A percentile compares a stretch with the other conserved stretches of the same genome.
phyloP scores from a whole-genome alignment of 2,888 invertebrate genomes.

The Noctuana brunneofusca region DNA sequence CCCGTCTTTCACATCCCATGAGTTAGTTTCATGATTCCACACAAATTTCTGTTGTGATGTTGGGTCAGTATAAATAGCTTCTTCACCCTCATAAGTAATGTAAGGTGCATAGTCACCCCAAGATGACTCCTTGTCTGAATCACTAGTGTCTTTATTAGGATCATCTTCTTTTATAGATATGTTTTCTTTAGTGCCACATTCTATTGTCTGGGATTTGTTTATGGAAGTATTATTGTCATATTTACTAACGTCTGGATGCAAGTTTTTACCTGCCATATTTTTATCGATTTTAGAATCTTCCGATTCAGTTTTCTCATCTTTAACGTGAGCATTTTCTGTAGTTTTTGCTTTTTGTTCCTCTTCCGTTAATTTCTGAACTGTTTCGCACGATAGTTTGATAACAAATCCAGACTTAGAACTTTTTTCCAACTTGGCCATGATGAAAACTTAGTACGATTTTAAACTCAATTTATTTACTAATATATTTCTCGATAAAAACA shows the following conservation, averaged over 20 bases:
- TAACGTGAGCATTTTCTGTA: constrained; percentile 15
- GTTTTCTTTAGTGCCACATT: constrained; percentile 1
- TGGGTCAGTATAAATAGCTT: constrained; percentile 90
- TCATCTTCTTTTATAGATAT: not conserved
- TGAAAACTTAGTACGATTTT: constrained; percentile 1
- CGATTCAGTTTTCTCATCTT: not conserved
- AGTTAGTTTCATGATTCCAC: constrained; percentile 81
- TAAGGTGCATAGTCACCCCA: constrained; percentile 82
- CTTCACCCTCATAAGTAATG: constrained; percentile 87
- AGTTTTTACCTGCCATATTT: constrained; percentile 7
- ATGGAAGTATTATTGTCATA: not conserved
- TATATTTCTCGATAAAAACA: not conserved
- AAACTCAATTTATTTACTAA: not conserved
- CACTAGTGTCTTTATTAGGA: constrained; percentile 10
- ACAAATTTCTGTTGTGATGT: constrained; percentile 85
- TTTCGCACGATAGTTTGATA: constrained; percentile 75
- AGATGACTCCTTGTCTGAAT: constrained; percentile 27
- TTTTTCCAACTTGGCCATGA: constrained; percentile 63
- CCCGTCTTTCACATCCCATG: constrained; percentile 67
- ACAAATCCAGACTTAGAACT: constrained; percentile 67
- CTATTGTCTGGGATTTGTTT: constrained; percentile 15
- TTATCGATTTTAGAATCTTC: constrained; percentile 26
- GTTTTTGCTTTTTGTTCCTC: constrained; percentile 56
- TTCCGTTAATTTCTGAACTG: constrained; percentile 71
- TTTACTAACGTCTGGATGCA: constrained; percentile 17